Evolutionary conservation across 1,140 invertebrate genomes (phyloP), one percentile per base, ranked within the genome.

Genomic region (Neomicropteryx cornuta): DNA sequence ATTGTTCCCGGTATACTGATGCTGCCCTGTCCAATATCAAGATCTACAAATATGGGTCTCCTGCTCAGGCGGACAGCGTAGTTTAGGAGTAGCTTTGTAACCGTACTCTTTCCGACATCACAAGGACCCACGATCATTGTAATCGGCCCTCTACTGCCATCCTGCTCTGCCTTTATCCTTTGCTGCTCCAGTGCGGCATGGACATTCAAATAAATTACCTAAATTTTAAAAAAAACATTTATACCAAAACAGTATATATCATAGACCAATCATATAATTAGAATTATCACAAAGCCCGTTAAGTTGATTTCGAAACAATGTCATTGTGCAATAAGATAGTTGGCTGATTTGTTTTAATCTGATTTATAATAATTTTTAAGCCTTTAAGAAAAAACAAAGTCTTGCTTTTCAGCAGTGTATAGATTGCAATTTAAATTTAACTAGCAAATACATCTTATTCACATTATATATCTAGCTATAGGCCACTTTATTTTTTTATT

Each of bases 21-120:
- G 23, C 82, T 75, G 2, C 91, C 93, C 68, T 98, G 93, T 6
- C 92, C 94, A 6, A 97, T 87, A 74, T 99, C 96, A 11, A 99
- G 65, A 60, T 99, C 96, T 3, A 97, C 89, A 63, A 82, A 93
- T 41, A 98, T 83, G 0, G 95, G 87, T 28, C 83, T 66, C 36
- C 79, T 71, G 1, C 84, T 87, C 66, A 91, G 77, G 36, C 93
- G 65, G 1, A 94, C 90, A 2, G 87, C 89, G 67, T 96, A 96
- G 66, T 99, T 99, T 0, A 97, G 62, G 2, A 99, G 63, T 44
- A 99, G 79, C 34, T 83, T 72, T 48, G 84, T 87, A 1, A 99
- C 53, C 0, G 92, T 96, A 24, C 87, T 91, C 66, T 99, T 99
- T 4, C 97, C 96, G 5, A 98, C 94, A 70, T 98, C 94, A 18